These are phyloP conservation scores for Rostratula benghalensis DNA, from an alignment of 2,113 vertebrate species.

Conservation along the genomic window DNA sequence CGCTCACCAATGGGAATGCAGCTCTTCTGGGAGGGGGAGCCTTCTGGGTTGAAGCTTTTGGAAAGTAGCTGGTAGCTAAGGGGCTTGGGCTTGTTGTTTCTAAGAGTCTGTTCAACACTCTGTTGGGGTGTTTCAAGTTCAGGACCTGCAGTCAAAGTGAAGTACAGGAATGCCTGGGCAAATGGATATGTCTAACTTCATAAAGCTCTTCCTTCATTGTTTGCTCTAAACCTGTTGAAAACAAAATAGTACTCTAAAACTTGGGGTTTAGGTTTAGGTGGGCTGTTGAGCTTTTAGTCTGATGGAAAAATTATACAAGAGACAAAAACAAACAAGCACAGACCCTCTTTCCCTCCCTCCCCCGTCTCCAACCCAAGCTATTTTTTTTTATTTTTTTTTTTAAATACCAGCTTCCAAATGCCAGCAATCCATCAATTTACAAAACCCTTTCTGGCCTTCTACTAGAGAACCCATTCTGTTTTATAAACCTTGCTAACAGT, in stretches of 20 bases:
- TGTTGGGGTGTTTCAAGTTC: background rate
- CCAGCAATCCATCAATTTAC: background rate
- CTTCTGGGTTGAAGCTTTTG: background rate
- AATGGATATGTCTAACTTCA: background rate
- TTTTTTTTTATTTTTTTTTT: background rate
- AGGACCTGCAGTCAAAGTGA: background rate
- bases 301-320: background rate
- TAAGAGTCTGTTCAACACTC: background rate
- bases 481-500: background rate
- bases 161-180: background rate
- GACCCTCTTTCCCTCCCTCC: background rate
- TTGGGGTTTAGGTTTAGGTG: no score
- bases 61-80: background rate
- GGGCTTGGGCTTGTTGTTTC: background rate
- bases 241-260: background rate
- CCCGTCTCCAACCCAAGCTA: background rate
- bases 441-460: background rate
- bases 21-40: background rate
- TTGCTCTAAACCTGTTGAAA: background rate
- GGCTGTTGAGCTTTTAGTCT: background rate
- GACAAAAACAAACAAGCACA: background rate
- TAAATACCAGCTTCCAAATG: background rate
- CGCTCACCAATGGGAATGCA: fast-evolving
- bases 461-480: background rate
- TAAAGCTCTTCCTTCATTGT: background rate